Percentiles rank a stretch among this genome's conserved stretches.
phyloP scores from a whole-genome alignment of 2,113 vertebrate species.

The Piliocolobus tephrosceles region DNA sequence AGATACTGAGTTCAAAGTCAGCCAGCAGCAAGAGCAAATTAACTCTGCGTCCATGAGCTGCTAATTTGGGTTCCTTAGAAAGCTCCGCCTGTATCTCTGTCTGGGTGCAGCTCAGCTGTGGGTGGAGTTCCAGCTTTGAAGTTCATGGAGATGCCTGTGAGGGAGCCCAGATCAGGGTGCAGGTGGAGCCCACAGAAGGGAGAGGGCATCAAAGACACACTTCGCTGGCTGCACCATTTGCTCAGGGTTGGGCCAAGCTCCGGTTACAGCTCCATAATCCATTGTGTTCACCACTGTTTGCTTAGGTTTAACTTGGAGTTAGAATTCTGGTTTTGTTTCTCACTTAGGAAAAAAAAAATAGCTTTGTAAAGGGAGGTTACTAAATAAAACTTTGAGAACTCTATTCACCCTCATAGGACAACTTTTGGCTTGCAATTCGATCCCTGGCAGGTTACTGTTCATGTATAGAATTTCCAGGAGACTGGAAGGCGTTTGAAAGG shows the following conservation, averaged over 20 bases:
- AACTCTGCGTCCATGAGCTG: accelerated
- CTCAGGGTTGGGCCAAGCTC: slow-evolving; percentile 37
- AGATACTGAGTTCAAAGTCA: slow-evolving; percentile 53
- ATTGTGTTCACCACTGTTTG: not conserved
- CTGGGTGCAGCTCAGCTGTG: not conserved
- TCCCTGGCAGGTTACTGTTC: not conserved
- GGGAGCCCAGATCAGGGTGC: not conserved
- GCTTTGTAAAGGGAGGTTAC: slow-evolving; percentile 12
- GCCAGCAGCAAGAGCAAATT: slow-evolving; percentile 5
- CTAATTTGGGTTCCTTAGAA: not conserved
- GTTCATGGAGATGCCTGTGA: not conserved
- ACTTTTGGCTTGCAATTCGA: not conserved
- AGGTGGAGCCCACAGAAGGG: not conserved
- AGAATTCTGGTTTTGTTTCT: slow-evolving; percentile 60
- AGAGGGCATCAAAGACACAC: slow-evolving; percentile 23
- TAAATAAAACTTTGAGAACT: slow-evolving; percentile 27
- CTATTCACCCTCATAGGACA: not conserved
- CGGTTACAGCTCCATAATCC: slow-evolving; percentile 21
- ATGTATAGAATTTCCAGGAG: not conserved
- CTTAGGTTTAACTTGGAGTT: slow-evolving; percentile 21
- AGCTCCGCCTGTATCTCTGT: not conserved
- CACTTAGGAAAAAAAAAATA: not conserved
- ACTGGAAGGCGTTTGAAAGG: not conserved
- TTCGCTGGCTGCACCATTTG: not conserved
- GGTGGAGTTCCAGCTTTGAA: slow-evolving; percentile 49